Conservation (phyloP, 1,140 invertebrate genomes). For the Zaprionus africanus region DNA sequence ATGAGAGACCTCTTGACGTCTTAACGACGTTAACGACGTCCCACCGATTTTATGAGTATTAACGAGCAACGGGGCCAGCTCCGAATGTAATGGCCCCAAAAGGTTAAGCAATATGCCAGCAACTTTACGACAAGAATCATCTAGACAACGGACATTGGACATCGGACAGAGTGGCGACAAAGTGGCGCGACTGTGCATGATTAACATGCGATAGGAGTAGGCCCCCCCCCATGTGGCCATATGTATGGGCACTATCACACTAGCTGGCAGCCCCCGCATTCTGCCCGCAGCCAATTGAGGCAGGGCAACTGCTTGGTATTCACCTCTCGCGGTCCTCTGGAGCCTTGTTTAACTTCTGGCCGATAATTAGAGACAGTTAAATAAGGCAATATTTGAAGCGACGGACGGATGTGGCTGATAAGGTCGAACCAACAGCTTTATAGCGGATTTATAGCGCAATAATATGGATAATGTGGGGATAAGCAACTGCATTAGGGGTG, state of each 20-base stretch:
- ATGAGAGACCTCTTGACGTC: slow-evolving; percentile 1
- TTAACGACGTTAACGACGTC: background rate
- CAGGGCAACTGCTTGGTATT: background rate
- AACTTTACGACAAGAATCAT: background rate
- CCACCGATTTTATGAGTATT: background rate
- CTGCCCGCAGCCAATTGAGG: slow-evolving; percentile 1
- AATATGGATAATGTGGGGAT: background rate
- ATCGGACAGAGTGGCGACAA: background rate
- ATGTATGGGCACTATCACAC: background rate
- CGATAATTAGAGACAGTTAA: background rate
- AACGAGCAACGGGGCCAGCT: background rate
- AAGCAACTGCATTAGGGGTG: too few relatives aligned
- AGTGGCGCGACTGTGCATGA: background rate
- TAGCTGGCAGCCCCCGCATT: background rate
- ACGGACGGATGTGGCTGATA: background rate
- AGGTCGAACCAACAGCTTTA: background rate
- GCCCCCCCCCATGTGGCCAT: background rate
- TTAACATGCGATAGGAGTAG: background rate
- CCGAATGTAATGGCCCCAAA: background rate
- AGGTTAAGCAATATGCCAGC: background rate
- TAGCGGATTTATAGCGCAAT: background rate
- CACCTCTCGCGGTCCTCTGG: background rate
- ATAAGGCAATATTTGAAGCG: background rate
- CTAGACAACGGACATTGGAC: background rate
- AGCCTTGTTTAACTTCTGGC: slow-evolving; percentile 1